Percentiles rank a stretch among this genome's conserved stretches.
Conservation (phyloP, 1,140 invertebrate genomes). For the Bombus difficillimus region DNA sequence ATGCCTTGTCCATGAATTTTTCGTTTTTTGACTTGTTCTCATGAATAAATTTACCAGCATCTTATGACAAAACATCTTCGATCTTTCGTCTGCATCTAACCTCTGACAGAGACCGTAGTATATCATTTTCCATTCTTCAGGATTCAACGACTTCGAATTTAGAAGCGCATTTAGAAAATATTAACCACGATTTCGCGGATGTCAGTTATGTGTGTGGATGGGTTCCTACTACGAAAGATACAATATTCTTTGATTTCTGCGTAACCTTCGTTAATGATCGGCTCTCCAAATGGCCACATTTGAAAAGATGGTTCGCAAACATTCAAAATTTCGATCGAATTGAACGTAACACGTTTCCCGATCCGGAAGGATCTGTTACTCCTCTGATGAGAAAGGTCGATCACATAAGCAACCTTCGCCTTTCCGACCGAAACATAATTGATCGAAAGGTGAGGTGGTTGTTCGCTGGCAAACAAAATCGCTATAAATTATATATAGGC, state of each 20-base stretch:
- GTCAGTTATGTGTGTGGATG: slow-evolving; percentile 85
- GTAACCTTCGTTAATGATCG: slow-evolving; percentile 66
- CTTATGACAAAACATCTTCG: not conserved
- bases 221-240: slow-evolving; percentile 82
- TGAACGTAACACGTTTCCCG: slow-evolving; percentile 81
- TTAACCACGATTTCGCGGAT: slow-evolving; percentile 80
- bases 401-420: slow-evolving; percentile 32
- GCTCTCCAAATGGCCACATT: slow-evolving; percentile 78
- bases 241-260: slow-evolving; percentile 79
- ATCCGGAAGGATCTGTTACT: slow-evolving; percentile 38
- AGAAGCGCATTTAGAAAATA: slow-evolving; percentile 60
- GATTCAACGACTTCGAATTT: slow-evolving; percentile 51
- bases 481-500: slow-evolving; percentile 60
- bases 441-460: slow-evolving; percentile 76
- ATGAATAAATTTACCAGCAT: too few species aligned
- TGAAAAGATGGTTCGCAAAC: slow-evolving; percentile 85
- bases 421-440: slow-evolving; percentile 43
- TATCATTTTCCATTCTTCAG: slow-evolving; percentile 48
- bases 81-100: not conserved
- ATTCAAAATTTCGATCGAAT: slow-evolving; percentile 83
- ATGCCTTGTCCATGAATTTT: not conserved
- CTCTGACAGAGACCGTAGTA: not conserved
- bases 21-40: not conserved
- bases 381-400: slow-evolving; percentile 57
- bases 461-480: slow-evolving; percentile 61